Evolutionary conservation across 2,113 vertebrate species (phyloP), one percentile per base, ranked within the genome.

Genomic region (Podarcis raffonei): DNA sequence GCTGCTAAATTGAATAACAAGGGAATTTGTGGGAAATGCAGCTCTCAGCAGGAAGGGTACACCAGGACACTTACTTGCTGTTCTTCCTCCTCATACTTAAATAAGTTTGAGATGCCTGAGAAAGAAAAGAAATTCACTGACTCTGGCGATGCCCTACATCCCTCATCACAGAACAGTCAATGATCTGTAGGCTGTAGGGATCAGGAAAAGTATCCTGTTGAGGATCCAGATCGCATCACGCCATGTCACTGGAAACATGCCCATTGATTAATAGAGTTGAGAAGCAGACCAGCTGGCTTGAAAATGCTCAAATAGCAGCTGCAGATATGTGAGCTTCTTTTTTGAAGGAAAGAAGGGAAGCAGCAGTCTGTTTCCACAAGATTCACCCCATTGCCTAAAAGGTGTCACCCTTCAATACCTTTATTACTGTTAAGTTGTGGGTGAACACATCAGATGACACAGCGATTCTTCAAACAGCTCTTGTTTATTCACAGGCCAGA

Each of bases 41-140:
- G 23, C 1, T 39, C 9, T 90, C 69, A 90, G n/a, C 57, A 89
- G 89, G 48, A 88, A 37, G 77, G 53, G 79, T 81, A 92, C 72
- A 1, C 37, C 85, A 71, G 87, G 23, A 71, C 78, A 6, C 23
- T 3, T 23, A 62, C 3, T 30, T 53, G 16, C n/a, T 71, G 22
- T 39, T 81, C 48, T 72, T 48, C 20, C 78, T n/a, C 23, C 53
- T 6, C 48, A 30, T 32, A 32, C 27, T 32, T 65, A 39, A 69
- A 53, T 20, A 66, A 5, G 84, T 68, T 83, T 72, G 86, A 87
- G 13, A 25, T 5, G 90, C 85, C 68, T 74, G 35, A 86, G 62
- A 89, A 90, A 75, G 39, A 80, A 32, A 74, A 39, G 23, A 80
- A 80, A 0, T 30, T 30, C 84, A 59, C 13, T 16, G 25, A 74